Evolutionary conservation across 1,140 invertebrate genomes (phyloP), one percentile per base, ranked within the genome.

Genomic region (Drosophila tristis): DNA sequence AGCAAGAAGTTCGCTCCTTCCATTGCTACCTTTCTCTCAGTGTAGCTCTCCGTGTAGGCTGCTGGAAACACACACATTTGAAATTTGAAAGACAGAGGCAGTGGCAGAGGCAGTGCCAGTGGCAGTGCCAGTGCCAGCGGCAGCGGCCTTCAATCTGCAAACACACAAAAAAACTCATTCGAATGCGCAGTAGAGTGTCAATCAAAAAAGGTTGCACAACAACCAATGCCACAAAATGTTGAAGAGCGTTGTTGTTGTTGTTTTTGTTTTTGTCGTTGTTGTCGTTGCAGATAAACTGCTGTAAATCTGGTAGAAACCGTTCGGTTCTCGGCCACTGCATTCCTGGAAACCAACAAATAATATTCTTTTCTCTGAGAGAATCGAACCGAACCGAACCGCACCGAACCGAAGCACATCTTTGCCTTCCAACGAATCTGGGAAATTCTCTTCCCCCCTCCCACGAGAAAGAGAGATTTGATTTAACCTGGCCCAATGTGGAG

Each of bases 161-260:
- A 72, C 64, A 72, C 63, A 70, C 78, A 81, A 2, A 9, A 9
- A 4, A 4, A 11, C 35, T 39, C 35, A 39, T 5, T 5, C 35
- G 35, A 39, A 4, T 39, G 35, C 35, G 35, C 4, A 4, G 11
- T 13, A 13, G 57, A 86, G 61, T 86, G 82, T 86, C 81, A 86
- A 86, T 86, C 81, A 86, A 78, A 72, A 65, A 87, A 78, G 78
- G 65, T 87, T 87, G 65, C 78, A 78, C 80, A 82, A 82, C 70
- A 67, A 51, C 71, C 68, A 31, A 63, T 60, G 16, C 51, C 68
- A 53, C 60, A 54, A 35, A 29, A 53, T 55, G 20, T 20, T 5
- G 49, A 48, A 61, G 68, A 25, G 39, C 29, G 20, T 20, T 20
- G 16, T 1, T 26, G 39, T 47, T 25, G 57, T 3, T 31, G 29